A percentile compares a stretch with the other conserved stretches of the same genome.
Evolutionary conservation across 2,888 invertebrate genomes (phyloP).

Genomic region (Rutpela maculata): DNA sequence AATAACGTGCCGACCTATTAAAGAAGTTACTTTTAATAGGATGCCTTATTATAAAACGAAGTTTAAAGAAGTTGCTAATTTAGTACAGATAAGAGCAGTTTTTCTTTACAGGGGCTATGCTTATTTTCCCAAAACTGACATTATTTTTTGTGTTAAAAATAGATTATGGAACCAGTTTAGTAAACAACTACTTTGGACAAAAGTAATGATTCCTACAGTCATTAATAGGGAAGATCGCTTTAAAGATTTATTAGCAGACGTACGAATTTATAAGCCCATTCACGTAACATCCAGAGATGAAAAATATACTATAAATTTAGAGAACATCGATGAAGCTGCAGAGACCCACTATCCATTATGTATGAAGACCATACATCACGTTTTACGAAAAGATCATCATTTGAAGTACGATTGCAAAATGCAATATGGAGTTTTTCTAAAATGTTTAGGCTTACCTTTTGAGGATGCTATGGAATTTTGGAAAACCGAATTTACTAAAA

Average conservation of each 20-base stretch:
- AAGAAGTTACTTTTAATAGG: neutral
- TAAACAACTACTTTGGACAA: constrained; percentile 38
- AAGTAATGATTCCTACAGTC: constrained; percentile 27
- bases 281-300: neutral
- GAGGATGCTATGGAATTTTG: constrained; percentile 54
- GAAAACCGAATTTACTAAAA: constrained; percentile 55
- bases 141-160: constrained; percentile 38
- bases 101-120: constrained; percentile 44
- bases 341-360: constrained; percentile 54
- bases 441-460: constrained; percentile 77
- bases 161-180: constrained; percentile 38
- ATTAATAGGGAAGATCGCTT: constrained; percentile 37
- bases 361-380: constrained; percentile 52
- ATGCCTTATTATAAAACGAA: constrained; percentile 38
- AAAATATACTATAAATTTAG: constrained; percentile 28
- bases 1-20: constrained; percentile 9
- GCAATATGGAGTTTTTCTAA: constrained; percentile 95
- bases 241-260: constrained; percentile 19
- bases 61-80: constrained; percentile 38
- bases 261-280: constrained; percentile 21
- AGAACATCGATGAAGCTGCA: constrained; percentile 49
- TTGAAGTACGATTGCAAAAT: constrained; percentile 90
- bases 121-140: constrained; percentile 44
- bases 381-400: constrained; percentile 79
- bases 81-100: constrained; percentile 39